phyloP scores from a whole-genome alignment of 1,140 invertebrate species.

The Lordiphosa collinella region DNA sequence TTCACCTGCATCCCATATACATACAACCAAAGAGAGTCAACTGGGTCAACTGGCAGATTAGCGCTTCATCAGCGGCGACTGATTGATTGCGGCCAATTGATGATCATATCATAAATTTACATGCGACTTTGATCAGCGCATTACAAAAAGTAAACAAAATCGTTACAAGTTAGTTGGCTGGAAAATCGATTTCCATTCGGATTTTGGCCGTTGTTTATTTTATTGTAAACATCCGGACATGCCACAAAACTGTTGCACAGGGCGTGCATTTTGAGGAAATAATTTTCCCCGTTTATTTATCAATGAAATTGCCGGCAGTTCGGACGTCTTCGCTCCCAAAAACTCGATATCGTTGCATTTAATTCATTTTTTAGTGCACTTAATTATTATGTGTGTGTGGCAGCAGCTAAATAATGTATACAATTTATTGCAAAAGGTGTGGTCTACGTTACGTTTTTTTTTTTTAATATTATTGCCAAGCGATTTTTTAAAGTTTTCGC shows the following conservation, averaged over 20 bases:
- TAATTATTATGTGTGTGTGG: slow-evolving; percentile 57
- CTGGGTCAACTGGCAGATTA: slow-evolving; percentile 69
- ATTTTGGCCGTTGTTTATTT: slow-evolving; percentile 60
- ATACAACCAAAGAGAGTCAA: slow-evolving; percentile 31
- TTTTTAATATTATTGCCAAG: slow-evolving; percentile 38
- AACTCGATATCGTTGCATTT: slow-evolving; percentile 26
- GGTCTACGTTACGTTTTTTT: no score
- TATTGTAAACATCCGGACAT: slow-evolving; percentile 73
- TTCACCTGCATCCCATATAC: slow-evolving; percentile 50
- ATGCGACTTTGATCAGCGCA: slow-evolving; percentile 64
- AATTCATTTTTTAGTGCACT: slow-evolving; percentile 63
- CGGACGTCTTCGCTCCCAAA: slow-evolving; percentile 43
- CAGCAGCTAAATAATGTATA: slow-evolving; percentile 46
- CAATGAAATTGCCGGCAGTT: slow-evolving; percentile 69
- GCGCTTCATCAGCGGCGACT: slow-evolving; percentile 53
- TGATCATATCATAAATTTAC: slow-evolving; percentile 69
- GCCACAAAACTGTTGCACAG: slow-evolving; percentile 75
- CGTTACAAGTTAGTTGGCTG: slow-evolving; percentile 48
- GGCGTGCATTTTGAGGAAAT: no score
- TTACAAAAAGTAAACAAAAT: slow-evolving; percentile 49
- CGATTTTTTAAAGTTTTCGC: slow-evolving; percentile 10
- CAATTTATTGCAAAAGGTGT: slow-evolving; percentile 73
- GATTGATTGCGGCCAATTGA: slow-evolving; percentile 62
- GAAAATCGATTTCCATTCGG: slow-evolving; percentile 28
- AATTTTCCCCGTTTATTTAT: slow-evolving; percentile 67